Conservation (phyloP, 2,113 vertebrate species). For the Poeciliopsis occidentalis region DNA sequence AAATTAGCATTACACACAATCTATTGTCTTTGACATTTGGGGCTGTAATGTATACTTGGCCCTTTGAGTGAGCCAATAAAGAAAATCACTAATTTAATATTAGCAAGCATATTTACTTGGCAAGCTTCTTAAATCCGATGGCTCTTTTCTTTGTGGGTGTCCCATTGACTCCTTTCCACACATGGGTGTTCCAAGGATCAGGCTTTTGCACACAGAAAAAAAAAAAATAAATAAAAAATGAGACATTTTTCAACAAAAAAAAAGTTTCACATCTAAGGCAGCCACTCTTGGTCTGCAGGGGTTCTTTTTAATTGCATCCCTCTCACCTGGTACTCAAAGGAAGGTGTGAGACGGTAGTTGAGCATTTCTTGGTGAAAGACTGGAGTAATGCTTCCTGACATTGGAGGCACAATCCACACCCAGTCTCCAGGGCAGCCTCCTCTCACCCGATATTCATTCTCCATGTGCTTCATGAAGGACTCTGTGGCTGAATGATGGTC, state of each 20-base stretch:
- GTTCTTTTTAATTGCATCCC: background rate
- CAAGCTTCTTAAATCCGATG: constrained; percentile 98
- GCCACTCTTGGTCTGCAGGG: background rate
- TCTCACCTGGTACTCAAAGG: constrained; percentile 96
- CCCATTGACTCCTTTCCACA: constrained; percentile 96
- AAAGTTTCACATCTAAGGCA: background rate
- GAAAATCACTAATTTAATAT: background rate
- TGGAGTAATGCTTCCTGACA: constrained; percentile 97
- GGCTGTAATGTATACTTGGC: background rate
- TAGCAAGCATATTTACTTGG: constrained; percentile 86
- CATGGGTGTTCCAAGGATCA: constrained; percentile 93
- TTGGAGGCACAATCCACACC: constrained; percentile 98
- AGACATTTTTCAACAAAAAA: constrained; percentile 73
- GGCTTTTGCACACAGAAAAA: constrained; percentile 73
- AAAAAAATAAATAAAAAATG: constrained; percentile 9
- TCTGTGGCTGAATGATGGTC: constrained; percentile 98
- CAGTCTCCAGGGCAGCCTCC: constrained; percentile 96
- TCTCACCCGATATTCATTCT: constrained; percentile 92
- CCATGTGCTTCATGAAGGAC: constrained; percentile 99
- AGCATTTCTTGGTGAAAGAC: constrained; percentile 99
- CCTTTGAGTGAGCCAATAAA: background rate
- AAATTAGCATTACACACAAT: constrained; percentile 16
- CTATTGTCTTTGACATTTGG: constrained; percentile 28
- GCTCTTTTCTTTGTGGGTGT: constrained; percentile 96
- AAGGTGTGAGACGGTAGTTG: constrained; percentile 95